phyloP scores from a whole-genome alignment of 2,888 invertebrate genomes.

The Pelosia muscerda region DNA sequence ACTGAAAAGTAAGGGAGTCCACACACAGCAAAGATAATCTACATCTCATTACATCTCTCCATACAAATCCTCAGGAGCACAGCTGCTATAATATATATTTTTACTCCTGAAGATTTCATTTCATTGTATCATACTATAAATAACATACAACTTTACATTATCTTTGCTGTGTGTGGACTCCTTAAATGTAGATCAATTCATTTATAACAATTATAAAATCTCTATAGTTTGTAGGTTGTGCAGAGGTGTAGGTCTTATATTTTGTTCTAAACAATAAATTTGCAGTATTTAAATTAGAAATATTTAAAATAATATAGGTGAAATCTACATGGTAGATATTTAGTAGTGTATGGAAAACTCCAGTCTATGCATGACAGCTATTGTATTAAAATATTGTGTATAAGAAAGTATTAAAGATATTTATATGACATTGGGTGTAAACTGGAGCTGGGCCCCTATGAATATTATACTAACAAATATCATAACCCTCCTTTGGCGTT shows the following conservation, averaged over 20 bases:
- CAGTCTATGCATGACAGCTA: constrained; percentile 22
- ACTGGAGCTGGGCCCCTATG: constrained; percentile 3
- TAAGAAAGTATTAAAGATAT: constrained; percentile 3
- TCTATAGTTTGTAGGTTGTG: constrained; percentile 48
- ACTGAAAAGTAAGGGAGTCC: too few relatives aligned
- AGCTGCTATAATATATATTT: too few relatives aligned
- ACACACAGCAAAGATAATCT: too few relatives aligned
- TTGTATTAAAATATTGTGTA: constrained; percentile 7
- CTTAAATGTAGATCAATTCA: constrained; percentile 20
- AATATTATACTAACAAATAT: neutral
- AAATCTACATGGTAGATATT: constrained; percentile 51
- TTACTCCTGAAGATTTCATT: too few relatives aligned
- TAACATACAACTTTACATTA: too few relatives aligned
- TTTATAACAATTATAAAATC: constrained; percentile 32
- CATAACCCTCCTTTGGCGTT: too few relatives aligned
- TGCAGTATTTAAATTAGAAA: constrained; percentile 54
- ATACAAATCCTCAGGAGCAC: too few relatives aligned
- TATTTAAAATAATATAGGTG: constrained; percentile 47
- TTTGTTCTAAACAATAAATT: constrained; percentile 44
- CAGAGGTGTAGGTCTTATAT: constrained; percentile 58
- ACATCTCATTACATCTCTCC: too few relatives aligned
- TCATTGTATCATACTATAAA: too few relatives aligned
- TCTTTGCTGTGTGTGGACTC: too few relatives aligned
- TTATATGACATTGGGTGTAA: neutral
- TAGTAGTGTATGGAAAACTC: constrained; percentile 18